phyloP scores from a whole-genome alignment of 2,113 vertebrate species.

The Lanius collurio region DNA sequence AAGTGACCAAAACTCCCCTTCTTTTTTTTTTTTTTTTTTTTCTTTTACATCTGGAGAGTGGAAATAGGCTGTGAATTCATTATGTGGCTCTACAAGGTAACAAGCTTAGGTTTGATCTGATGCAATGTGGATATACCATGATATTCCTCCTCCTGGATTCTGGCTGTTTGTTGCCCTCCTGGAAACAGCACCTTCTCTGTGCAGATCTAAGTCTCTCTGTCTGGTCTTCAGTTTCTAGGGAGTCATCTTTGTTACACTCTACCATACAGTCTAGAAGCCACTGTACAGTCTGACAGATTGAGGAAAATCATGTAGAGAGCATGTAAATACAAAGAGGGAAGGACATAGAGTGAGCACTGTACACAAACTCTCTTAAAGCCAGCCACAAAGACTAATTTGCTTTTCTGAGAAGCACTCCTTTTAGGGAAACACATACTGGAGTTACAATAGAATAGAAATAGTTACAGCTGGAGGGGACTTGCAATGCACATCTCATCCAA shows the following conservation, averaged over 20 bases:
- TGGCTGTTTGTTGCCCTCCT: neutral
- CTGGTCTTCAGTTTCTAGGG: neutral
- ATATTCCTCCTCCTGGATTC: neutral
- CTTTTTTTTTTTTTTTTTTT: neutral
- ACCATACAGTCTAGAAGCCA: neutral
- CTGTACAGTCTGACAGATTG: neutral
- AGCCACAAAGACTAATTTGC: neutral
- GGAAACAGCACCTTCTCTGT: neutral
- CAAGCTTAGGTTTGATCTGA: neutral
- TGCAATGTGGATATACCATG: accelerated
- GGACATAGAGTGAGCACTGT: neutral
- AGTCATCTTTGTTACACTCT: neutral
- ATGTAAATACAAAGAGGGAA: neutral
- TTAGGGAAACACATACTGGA: neutral
- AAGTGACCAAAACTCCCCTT: neutral
- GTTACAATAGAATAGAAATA: neutral
- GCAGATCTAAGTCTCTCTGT: neutral
- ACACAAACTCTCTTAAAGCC: neutral
- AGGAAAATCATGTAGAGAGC: neutral
- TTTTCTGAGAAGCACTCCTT: neutral
- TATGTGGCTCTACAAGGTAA: neutral
- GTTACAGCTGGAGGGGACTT: neutral
- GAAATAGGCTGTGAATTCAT: neutral
- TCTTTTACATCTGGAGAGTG: neutral
- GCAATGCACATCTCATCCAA: neutral